Base-by-base conservation (phyloP, 2,113 vertebrate genomes). In the Scolopax mira region DNA sequence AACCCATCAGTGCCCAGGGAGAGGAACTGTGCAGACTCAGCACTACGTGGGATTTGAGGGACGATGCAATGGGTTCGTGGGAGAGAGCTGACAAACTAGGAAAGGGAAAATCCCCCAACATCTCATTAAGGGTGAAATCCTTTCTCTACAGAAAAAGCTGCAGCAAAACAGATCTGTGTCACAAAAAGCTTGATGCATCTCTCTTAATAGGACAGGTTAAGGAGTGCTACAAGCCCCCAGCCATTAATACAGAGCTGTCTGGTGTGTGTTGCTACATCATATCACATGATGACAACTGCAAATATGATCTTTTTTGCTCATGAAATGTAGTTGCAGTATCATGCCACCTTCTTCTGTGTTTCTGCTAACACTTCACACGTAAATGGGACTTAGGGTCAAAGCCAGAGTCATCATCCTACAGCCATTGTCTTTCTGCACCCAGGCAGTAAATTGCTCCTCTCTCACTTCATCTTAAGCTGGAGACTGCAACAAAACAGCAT, bases 241-340 rank as follows among this genome's bases (percentile, higher is more conserved):
- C 39, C 1, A 0, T 35, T 42, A 35, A n/a, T 17, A 25, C 5
- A 6, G 49, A 49, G 15, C 28, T 28, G 33, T 25, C n/a, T 55
- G 31, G 9, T 62, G n/a, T 0, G 0, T 14, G 42, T 61, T 87
- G 46, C 42, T 37, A 67, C 13, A 27, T 16, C 23, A 2, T 25
- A 21, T 30, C 39, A 44, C 31, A 2, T 5, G 39, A n/a, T 37
- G 30, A 27, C 10, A 52, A 30, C 41, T n/a, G 33, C 17, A 88
- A 12, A 61, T 19, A 35, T 0, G 1, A 6, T 67, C 12, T 37
- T 64, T 85, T 24, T 0, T 5, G 8, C 7, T 13, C 15, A 4
- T 11, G 21, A 70, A 44, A 66, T 51, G 11, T 21, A 5, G 6
- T 39, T 91, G n/a, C 61, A 55, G 25, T 41, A 42, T 79, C 41